Base-by-base conservation (phyloP, 2,113 vertebrate genomes). In the Catharus fuscescens region DNA sequence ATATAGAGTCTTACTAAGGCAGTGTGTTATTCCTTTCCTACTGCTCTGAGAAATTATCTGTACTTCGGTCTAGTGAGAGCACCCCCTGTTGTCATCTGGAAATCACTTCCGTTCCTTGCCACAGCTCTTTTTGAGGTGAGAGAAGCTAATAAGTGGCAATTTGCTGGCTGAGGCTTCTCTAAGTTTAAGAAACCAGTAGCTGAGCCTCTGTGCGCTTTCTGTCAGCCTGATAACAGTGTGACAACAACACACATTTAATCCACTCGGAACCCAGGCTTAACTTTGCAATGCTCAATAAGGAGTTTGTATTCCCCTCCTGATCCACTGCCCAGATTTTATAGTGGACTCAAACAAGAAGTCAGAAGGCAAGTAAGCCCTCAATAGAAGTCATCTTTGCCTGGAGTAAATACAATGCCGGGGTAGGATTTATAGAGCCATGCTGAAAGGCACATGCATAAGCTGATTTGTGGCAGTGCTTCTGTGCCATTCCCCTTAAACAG, bases 71-170 rank as follows among this genome's bases (percentile, higher is more conserved):
- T 97, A 97, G 98, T 93, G 97, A 98, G 98, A 98, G 97, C 98
- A 98, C 98, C 98, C 96, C 98, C 98, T 98, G 98, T 97, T 98
- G 98, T 97, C 98, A 97, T 95, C 97, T 92, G 97, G 92, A 98
- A 98, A 98, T 98, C 98, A 97, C 97, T 97, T 98, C 98, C 74
- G 88, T 95, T 97, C 98, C 96, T 94, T 96, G 97, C 96, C 96
- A 96, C 97, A 96, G 98, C 97, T 98, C 98, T 98, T 98, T 98
- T 98, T 97, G 94, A 98, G 97, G 97, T 98, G 98, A 97, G 97
- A 98, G 97, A 97, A 97, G 97, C 97, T 98, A 98, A 97, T 98
- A 98, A 98, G 97, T 90, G 95, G 95, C 98, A 98, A 98, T 98
- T 98, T 98, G 93, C 97, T 98, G 88, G 93, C 93, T 82, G 93